Evolutionary conservation across 2,113 vertebrate genomes (phyloP).

Genomic region (Pandion haliaetus): DNA sequence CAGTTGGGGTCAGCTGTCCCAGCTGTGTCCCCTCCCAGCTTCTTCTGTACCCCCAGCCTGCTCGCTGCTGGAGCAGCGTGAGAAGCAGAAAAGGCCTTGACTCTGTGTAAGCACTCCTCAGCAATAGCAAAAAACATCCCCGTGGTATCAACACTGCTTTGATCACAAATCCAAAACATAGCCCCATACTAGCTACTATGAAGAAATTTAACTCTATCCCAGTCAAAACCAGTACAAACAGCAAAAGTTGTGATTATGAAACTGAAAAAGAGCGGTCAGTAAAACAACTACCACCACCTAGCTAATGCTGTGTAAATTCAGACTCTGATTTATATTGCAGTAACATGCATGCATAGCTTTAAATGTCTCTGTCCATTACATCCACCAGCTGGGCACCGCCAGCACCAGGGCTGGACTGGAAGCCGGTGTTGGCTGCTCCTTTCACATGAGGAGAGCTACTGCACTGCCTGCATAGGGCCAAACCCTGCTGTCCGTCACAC

Average conservation of each 20-base stretch:
- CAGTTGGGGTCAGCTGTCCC: background rate
- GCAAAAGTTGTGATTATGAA: background rate
- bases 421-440: background rate
- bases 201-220: background rate
- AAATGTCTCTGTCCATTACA: background rate
- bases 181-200: rapidly evolving
- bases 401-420: background rate
- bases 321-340: rapidly evolving
- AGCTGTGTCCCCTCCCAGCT: rapidly evolving
- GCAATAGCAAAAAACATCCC: background rate
- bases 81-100: background rate
- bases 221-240: background rate
- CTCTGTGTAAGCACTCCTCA: rapidly evolving
- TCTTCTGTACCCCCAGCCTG: rapidly evolving
- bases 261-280: background rate
- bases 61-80: rapidly evolving
- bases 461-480: background rate
- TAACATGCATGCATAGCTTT: background rate
- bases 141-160: background rate
- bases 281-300: rapidly evolving
- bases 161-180: background rate
- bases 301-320: background rate
- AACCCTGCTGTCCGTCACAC: background rate
- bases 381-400: background rate
- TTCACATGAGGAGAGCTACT: background rate